A percentile compares a stretch with the other conserved stretches of the same genome.
Evolutionary conservation across 2,113 vertebrate species (phyloP).

Genomic region (Clinocottus analis): DNA sequence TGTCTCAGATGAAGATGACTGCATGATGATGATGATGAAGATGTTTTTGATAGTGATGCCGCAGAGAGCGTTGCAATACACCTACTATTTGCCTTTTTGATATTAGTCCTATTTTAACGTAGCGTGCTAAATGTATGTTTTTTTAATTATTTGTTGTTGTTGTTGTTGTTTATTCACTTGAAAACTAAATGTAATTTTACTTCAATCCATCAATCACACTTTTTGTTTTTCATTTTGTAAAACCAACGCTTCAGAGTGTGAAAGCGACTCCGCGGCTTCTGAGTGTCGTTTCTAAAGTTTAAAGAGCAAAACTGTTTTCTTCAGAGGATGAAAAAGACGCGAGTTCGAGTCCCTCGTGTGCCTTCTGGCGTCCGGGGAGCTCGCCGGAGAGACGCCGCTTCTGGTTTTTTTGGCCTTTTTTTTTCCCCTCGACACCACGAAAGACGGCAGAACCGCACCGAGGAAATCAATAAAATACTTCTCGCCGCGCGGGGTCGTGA

Average conservation of each 20-base stretch:
- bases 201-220: constrained; percentile 45
- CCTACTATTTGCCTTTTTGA: constrained; percentile 78
- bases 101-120: constrained; percentile 79
- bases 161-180: constrained; percentile 71
- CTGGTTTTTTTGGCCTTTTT: too few relatives aligned
- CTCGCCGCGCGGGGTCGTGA: not conserved
- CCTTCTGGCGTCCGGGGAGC: constrained; percentile 69
- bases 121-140: constrained; percentile 65
- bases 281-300: constrained; percentile 48
- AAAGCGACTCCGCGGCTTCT: constrained; percentile 61
- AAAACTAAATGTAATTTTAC: constrained; percentile 52
- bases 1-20: constrained; percentile 66
- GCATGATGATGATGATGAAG: constrained; percentile 69
- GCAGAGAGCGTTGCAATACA: constrained; percentile 70
- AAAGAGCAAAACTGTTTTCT: constrained; percentile 10
- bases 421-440: too few relatives aligned
- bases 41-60: constrained; percentile 67
- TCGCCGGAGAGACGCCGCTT: constrained; percentile 25
- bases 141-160: constrained; percentile 45
- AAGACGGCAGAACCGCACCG: too few relatives aligned
- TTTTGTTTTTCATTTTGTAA: constrained; percentile 11
- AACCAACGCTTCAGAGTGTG: constrained; percentile 46
- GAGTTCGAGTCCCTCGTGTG: too few relatives aligned
- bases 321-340: not conserved
- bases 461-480: not conserved